These are phyloP conservation scores for Pimephales promelas DNA, from an alignment of 2,113 vertebrate genomes.

Conservation along the genomic window DNA sequence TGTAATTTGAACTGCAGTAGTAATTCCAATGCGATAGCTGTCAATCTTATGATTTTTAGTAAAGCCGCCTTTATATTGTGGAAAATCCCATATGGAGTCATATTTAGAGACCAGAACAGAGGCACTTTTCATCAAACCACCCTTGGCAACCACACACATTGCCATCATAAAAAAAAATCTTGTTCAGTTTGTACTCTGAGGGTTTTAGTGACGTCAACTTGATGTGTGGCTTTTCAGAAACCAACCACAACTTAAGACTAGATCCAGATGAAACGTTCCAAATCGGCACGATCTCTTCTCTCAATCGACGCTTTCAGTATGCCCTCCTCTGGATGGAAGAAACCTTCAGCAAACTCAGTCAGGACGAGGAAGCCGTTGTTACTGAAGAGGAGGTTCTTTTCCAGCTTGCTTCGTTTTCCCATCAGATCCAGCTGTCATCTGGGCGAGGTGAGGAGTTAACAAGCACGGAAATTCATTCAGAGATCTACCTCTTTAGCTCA, in stretches of 20 bases:
- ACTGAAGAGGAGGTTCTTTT: constrained; percentile 38
- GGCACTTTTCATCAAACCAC: not conserved
- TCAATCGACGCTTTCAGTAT: constrained; percentile 27
- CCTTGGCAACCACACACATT: not conserved
- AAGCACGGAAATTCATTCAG: not conserved
- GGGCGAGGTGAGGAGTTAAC: not conserved
- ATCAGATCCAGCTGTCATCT: constrained; percentile 1
- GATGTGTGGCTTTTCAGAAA: not conserved
- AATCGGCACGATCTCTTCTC: constrained; percentile 46
- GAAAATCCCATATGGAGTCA: not conserved
- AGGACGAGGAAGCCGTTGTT: constrained; percentile 8
- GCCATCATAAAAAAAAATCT: too few relatives aligned
- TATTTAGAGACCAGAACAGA: not conserved
- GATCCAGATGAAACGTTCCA: constrained; percentile 55
- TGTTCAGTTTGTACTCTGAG: too few relatives aligned
- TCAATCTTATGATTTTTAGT: too few relatives aligned
- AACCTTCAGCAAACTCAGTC: constrained; percentile 48
- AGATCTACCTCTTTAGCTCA: not conserved
- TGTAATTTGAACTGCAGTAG: too few relatives aligned
- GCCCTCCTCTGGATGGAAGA: constrained; percentile 53
- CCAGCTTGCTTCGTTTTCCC: constrained; percentile 17
- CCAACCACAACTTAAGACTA: constrained; percentile 10
- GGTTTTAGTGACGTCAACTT: not conserved
- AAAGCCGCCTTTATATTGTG: too few relatives aligned
- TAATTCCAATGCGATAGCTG: too few relatives aligned